Evolutionary conservation across 1,140 invertebrate species (phyloP), one percentile per base, ranked within the genome.

Genomic region (Platorchestia sp.): DNA sequence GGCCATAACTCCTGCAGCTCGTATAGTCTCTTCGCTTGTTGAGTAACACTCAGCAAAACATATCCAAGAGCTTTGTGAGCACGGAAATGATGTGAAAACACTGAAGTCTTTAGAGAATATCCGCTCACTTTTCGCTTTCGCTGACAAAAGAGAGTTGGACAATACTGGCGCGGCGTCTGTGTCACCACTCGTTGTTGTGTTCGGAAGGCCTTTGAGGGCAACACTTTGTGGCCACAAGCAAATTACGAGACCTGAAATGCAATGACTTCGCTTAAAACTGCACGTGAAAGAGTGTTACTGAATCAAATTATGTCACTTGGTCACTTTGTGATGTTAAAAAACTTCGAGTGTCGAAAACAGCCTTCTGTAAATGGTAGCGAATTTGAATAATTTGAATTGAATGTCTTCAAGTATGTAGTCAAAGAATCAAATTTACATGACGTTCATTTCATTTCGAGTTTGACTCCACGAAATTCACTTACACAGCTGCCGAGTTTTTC

Each of bases 281-380:
- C 41, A 90, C 41, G 87, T 42, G 44, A 90, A 90, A 42, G 87
- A 90, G 14, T 19, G 0, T 42, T 45, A 14, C 44, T 3, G 87
- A 42, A 90, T 45, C 44, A 3, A 90, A 90, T 90, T 90, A 90
- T 90, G 87, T 90, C 87, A 90, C 41, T 45, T 90, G 87, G 87
- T 90, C 87, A 75, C 36, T 75, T 75, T 75, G 27, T 75, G 14
- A 10, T 1, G 59, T 36, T 36, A 75, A 75, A 27, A 36, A 27
- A 75, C 14, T 36, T 75, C 59, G 59, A 75, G 27, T 19, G 59
- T 75, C 36, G 59, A 27, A 75, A 22, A 36, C 14, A 75, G 10
- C 36, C 14, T 14, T 14, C 36, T 22, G 14, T 36, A 75, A 75
- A 10, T 10, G 27, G 1, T 75, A 3, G 27, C 59, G 36, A 27